These are phyloP conservation scores for Drosophila repletoides DNA, from an alignment of 1,140 invertebrate species.

Conservation along the genomic window DNA sequence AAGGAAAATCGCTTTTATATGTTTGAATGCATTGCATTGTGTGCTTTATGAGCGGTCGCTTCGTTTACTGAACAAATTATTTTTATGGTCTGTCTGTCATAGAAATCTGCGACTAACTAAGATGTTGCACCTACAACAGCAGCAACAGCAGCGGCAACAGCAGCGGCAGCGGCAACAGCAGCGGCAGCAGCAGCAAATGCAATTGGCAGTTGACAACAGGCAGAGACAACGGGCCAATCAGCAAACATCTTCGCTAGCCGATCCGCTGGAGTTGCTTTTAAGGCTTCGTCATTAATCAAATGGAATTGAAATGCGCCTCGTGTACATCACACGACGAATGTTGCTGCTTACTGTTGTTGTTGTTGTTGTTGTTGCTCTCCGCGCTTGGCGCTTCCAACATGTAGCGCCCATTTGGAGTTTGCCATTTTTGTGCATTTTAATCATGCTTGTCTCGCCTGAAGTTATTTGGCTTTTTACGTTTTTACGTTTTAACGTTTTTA, in stretches of 20 bases:
- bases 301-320: slow-evolving; percentile 78
- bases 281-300: slow-evolving; percentile 80
- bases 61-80: slow-evolving; percentile 49
- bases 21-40: slow-evolving; percentile 23
- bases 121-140: slow-evolving; percentile 29
- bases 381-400: slow-evolving; percentile 48
- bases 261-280: slow-evolving; percentile 69
- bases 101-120: slow-evolving; percentile 41
- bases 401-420: slow-evolving; percentile 77
- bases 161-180: slow-evolving; percentile 2
- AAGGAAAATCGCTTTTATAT: slow-evolving; percentile 16
- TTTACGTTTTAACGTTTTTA: slow-evolving; percentile 47
- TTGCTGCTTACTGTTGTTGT: slow-evolving; percentile 16
- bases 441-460: slow-evolving; percentile 73
- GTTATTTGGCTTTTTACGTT: slow-evolving; percentile 68
- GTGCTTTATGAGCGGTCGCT: slow-evolving; percentile 53
- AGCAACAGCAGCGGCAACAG: not conserved
- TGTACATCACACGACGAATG: slow-evolving; percentile 69
- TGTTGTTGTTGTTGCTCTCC: slow-evolving; percentile 23
- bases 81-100: slow-evolving; percentile 50
- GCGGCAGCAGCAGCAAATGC: slow-evolving; percentile 38
- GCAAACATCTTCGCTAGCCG: slow-evolving; percentile 70
- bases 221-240: slow-evolving; percentile 68
- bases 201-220: slow-evolving; percentile 73
- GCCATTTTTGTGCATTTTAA: slow-evolving; percentile 78